Evolutionary conservation across 2,797 vertebrate species (phyloP), one percentile per base, ranked within the genome.

Genomic region (Paedocypris micromegethes): DNA sequence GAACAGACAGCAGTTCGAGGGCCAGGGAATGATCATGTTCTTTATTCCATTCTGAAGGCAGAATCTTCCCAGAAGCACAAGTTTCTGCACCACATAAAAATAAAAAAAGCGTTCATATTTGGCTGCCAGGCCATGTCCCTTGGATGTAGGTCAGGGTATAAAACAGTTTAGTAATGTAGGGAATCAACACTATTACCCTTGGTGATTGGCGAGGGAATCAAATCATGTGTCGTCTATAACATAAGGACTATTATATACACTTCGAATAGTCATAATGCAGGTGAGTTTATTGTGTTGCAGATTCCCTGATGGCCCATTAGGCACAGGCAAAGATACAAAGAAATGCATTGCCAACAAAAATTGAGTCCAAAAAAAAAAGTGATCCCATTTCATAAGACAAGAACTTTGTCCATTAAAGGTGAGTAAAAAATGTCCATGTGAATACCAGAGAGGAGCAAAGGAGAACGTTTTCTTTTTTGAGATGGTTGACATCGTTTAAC

Each of bases 351-450:
- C 48, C 54, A 48, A 57, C 51, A 53, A 62, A 72, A 75, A 67
- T 59, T 73, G 77, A 66, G 51, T 37, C 23, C 8, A 57, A 53
- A 48, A 51, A 68, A 49, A 60, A 70, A 52, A 4, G 39, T 44
- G 66, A 76, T 72, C 58, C 59, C 48, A 77, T 78, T 23, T 23
- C 80, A 83, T 80, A 80, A 78, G 78, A 74, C 70, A 72, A 58
- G 52, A 62, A 39, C 37, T 59, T 9, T 64, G 73, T 78, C 68
- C 70, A 51, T 61, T 62, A 38, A 23, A 41, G 58, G 54, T 77
- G 71, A 73, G 88, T 92, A 90, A 89, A 91, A 90, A 91, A 91
- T 85, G 87, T 89, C 90, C 83, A 76, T 85, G 85, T 82, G 86
- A 90, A 90, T 90, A 84, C 85, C 84, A 86, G 84, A 88, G 83